Evolutionary conservation across 2,797 vertebrate species (phyloP).

Genomic region (Babyrousa celebensis): DNA sequence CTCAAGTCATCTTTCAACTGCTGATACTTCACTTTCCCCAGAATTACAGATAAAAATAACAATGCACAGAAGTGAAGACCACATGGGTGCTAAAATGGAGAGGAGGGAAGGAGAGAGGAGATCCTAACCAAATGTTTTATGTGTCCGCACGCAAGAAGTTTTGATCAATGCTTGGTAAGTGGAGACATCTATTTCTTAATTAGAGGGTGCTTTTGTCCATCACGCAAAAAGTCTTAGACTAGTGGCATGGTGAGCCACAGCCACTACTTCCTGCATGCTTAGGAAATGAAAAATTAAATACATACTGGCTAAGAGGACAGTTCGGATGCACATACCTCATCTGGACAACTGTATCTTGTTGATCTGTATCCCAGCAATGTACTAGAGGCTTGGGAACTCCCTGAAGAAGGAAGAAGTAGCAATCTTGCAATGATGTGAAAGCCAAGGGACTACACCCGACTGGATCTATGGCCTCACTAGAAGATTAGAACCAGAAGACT

Average conservation of each 20-base stretch:
- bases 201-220: background rate
- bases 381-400: background rate
- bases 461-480: fast-evolving
- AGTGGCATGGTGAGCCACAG: background rate
- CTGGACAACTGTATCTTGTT: constrained; percentile 72
- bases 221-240: background rate
- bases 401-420: constrained; percentile 26
- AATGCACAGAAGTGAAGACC: constrained; percentile 44
- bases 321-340: constrained; percentile 43
- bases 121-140: background rate
- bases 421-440: constrained; percentile 56
- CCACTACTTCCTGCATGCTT: constrained; percentile 42
- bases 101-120: background rate
- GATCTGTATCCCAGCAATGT: constrained; percentile 65
- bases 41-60: constrained; percentile 84
- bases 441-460: background rate
- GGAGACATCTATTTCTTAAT: constrained; percentile 47
- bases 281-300: constrained; percentile 69
- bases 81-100: background rate
- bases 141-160: background rate
- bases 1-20: constrained; percentile 76
- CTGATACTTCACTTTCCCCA: constrained; percentile 71
- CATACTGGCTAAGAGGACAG: constrained; percentile 8
- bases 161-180: constrained; percentile 7
- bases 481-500: background rate